Base-by-base conservation (phyloP, 2,113 vertebrate species). In the Ceratotherium simum region DNA sequence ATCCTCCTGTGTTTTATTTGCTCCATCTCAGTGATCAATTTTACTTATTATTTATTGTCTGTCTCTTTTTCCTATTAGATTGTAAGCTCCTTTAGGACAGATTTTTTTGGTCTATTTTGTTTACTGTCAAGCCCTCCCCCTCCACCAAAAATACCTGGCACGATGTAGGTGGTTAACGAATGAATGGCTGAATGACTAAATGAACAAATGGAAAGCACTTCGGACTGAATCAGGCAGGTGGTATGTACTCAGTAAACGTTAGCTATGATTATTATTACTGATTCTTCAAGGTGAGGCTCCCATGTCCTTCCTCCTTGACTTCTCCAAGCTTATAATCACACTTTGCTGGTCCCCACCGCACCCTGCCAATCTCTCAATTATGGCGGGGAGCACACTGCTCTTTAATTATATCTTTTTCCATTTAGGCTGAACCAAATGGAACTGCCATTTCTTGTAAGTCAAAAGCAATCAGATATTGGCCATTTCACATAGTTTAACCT, bases 331-430 rank as follows among this genome's bases (percentile, higher is more conserved):
- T 60, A 46, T 36, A 90, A 88, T 70, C 90, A 96, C 78, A 85
- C 48, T 73, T 56, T 78, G 88, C n/a, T 7, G 18, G 60, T 8
- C 62, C 75, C n/a, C 20, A 72, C 60, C 2, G 11, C 78, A 82
- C 86, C 87, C 85, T 58, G 65, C 46, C 58, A 48, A n/a, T 65
- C 36, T 88, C 86, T 93, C 86, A 67, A 75, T 93, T 88, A 95
- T 6, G 60, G 90, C 54, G 87, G 90, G 70, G 27, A 93, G 33
- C 62, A 91, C 23, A 62, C 12, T 13, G 64, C 36, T 76, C 58
- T 90, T 90, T 81, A 94, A 97, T 96, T 58, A 82, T 51, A 88
- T 33, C 60, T 90, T 96, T 79, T 96, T 80, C 78, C 54, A 95
- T 70, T 92, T 76, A 90, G 58, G 64, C 31, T 14, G 60, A 86